A percentile compares a stretch with the other conserved stretches of the same genome.
These are phyloP conservation scores for Aegypius monachus DNA, from an alignment of 2,113 vertebrate genomes.

Conservation along the genomic window DNA sequence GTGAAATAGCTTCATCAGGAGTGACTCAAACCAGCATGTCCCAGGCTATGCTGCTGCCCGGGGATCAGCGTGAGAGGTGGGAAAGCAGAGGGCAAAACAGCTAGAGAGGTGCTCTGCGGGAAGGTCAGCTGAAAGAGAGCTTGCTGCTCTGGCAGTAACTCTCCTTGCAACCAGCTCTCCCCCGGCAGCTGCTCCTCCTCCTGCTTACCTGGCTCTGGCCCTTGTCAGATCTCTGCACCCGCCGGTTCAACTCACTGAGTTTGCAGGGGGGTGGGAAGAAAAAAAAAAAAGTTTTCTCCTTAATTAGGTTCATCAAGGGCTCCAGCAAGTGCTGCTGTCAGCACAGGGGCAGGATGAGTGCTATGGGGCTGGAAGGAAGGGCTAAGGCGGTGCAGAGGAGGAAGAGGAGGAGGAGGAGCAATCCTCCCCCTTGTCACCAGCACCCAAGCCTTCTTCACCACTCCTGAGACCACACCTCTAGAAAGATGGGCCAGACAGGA, in stretches of 20 bases:
- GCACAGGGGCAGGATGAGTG: not conserved
- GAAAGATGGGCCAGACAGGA: not conserved
- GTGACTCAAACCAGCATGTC: fast-evolving
- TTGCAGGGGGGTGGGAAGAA: not conserved
- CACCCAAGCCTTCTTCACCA: not conserved
- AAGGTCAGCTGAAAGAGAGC: not conserved
- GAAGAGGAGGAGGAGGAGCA: conserved; percentile 3
- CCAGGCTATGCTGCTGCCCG: not conserved
- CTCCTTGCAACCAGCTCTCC: not conserved
- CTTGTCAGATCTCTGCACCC: not conserved
- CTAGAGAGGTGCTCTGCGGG: not conserved
- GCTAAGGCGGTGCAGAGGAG: not conserved
- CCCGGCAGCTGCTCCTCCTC: not conserved
- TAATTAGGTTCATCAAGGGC: not conserved
- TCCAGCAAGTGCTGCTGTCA: not conserved
- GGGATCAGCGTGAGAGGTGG: not conserved
- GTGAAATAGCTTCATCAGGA: not conserved
- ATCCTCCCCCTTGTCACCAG: not conserved
- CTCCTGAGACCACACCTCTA: not conserved
- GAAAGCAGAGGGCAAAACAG: not conserved
- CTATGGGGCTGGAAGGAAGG: not conserved
- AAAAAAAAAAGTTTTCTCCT: not conserved
- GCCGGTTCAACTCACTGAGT: not conserved
- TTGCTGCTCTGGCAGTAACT: not conserved
- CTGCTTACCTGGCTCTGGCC: conserved; percentile 26